These are phyloP conservation scores for Scaeva pyrastri DNA, from an alignment of 2,888 invertebrate genomes.

Conservation along the genomic window DNA sequence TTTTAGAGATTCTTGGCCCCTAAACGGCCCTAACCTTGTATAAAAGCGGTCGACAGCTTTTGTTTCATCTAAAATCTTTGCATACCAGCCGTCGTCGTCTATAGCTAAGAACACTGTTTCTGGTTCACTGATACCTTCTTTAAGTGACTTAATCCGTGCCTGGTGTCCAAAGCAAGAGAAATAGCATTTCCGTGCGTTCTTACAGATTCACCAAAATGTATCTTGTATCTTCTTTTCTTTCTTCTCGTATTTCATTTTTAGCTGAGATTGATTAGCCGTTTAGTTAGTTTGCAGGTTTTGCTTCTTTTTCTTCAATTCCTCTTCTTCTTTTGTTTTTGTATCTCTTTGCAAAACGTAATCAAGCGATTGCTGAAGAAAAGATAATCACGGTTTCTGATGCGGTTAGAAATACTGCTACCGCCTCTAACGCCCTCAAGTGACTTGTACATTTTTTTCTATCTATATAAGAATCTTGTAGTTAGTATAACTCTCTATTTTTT, in stretches of 20 bases:
- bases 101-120: too few relatives aligned
- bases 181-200: background rate
- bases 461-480: conserved; percentile 16
- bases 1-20: too few relatives aligned
- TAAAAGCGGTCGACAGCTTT: too few relatives aligned
- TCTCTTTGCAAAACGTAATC: conserved; percentile 65
- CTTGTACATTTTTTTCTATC: conserved; percentile 34
- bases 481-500: conserved; percentile 12
- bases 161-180: conserved; percentile 1
- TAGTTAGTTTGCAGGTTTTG: conserved; percentile 54
- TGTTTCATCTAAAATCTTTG: too few relatives aligned
- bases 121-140: background rate
- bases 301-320: conserved; percentile 3
- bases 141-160: background rate
- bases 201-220: conserved; percentile 1
- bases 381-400: conserved; percentile 70
- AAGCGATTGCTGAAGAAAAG: conserved; percentile 69
- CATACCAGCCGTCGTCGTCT: too few relatives aligned
- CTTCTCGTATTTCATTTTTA: conserved; percentile 63
- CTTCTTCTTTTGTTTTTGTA: background rate
- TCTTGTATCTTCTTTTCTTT: conserved; percentile 48
- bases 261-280: conserved; percentile 76
- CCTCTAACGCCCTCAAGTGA: conserved; percentile 74
- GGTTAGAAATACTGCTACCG: conserved; percentile 72
- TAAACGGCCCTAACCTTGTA: too few relatives aligned